phyloP scores from a whole-genome alignment of 2,113 vertebrate species.

The Albula glossodonta region DNA sequence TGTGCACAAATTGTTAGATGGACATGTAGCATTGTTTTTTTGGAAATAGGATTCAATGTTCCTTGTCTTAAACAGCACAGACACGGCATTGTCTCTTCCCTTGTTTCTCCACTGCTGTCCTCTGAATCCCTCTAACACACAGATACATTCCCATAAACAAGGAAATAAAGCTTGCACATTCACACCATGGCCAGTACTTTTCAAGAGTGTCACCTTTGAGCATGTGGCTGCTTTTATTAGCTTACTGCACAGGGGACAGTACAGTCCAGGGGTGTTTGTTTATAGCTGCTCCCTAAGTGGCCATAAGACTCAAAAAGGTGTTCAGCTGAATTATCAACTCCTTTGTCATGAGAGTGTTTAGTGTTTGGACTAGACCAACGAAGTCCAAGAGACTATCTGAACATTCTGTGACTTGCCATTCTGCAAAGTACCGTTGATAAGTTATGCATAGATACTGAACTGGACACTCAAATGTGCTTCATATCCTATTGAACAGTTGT shows the following conservation, averaged over 20 bases:
- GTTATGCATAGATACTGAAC: not conserved
- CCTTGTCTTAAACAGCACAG: no score
- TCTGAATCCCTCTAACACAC: not conserved
- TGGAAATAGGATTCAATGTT: not conserved
- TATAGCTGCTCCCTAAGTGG: constrained; percentile 60
- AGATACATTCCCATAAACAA: not conserved
- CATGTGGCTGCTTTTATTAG: constrained; percentile 59
- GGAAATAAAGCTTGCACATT: not conserved
- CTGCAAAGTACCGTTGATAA: not conserved
- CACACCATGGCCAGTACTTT: not conserved
- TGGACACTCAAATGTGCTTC: not conserved
- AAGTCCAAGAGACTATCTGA: constrained; percentile 40
- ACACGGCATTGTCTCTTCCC: not conserved
- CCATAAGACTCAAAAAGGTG: constrained; percentile 47
- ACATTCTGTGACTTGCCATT: constrained; percentile 34
- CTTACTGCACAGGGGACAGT: constrained; percentile 61
- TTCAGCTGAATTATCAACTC: constrained; percentile 58
- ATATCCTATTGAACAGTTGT: not conserved
- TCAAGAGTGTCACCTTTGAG: not conserved
- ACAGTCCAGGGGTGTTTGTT: constrained; percentile 50
- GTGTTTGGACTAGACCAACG: constrained; percentile 49
- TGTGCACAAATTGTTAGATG: not conserved
- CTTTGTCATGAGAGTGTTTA: constrained; percentile 55
- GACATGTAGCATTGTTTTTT: not conserved
- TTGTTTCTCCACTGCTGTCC: not conserved